phyloP scores from a whole-genome alignment of 2,113 vertebrate species.

The Xenotilapia leptura region DNA sequence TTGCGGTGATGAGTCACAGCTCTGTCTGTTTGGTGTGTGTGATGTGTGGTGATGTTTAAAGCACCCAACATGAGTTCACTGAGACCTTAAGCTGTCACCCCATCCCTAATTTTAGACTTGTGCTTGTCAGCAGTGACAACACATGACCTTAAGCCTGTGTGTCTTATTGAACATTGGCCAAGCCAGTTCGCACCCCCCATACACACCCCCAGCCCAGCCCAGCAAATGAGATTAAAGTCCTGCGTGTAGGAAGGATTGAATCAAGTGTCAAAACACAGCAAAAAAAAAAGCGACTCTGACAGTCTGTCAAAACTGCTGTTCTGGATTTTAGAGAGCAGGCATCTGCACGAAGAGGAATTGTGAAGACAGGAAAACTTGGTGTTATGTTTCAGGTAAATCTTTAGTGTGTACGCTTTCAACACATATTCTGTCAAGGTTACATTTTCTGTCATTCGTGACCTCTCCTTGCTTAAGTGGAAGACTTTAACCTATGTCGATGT shows the following conservation, averaged over 20 bases:
- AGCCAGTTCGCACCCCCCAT: neutral
- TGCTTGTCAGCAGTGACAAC: conserved; percentile 3
- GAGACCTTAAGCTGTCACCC: neutral
- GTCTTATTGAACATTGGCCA: conserved; percentile 27
- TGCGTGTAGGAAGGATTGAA: neutral
- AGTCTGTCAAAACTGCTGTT: neutral
- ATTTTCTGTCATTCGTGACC: conserved; percentile 3
- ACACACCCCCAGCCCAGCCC: neutral
- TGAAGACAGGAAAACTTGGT: neutral
- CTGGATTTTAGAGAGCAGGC: neutral
- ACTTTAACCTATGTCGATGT: neutral
- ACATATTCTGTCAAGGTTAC: conserved; percentile 12
- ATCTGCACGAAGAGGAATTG: neutral
- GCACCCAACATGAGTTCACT: neutral
- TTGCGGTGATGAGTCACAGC: neutral
- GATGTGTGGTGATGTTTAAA: neutral
- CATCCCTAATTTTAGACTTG: conserved; percentile 41
- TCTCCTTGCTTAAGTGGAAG: neutral
- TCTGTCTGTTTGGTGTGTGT: neutral
- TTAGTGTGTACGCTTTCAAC: neutral
- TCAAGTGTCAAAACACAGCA: conserved; percentile 37
- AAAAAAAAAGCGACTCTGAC: neutral
- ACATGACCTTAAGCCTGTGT: conserved; percentile 32
- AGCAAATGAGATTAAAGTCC: conserved; percentile 38
- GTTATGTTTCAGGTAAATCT: conserved; percentile 34